A percentile compares a stretch with the other conserved stretches of the same genome.
phyloP scores from a whole-genome alignment of 2,797 vertebrate species.

The Cossypha heuglini region DNA sequence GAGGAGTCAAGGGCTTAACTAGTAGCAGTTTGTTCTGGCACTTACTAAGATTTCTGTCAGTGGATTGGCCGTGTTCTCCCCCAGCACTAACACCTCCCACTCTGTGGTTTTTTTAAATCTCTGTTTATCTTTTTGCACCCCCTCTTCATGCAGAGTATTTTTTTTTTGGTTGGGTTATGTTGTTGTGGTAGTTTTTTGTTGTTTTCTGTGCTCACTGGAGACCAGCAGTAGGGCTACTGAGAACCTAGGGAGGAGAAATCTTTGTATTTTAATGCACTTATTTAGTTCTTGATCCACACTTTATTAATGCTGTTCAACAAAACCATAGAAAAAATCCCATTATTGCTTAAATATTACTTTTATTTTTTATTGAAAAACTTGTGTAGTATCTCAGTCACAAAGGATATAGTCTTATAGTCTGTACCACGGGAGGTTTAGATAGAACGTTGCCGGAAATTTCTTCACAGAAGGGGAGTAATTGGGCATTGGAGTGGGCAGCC shows the following conservation, averaged over 20 bases:
- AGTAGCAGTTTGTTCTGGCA: not conserved
- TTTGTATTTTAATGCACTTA: not conserved
- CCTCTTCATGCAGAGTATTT: not conserved
- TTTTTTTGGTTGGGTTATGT: accelerated
- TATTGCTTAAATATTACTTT: not conserved
- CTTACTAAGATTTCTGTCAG: not conserved
- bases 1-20: not conserved
- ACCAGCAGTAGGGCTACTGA: not conserved
- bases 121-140: accelerated
- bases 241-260: not conserved
- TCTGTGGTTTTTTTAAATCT: not conserved
- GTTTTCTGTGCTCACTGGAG: not conserved
- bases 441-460: not conserved
- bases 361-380: not conserved
- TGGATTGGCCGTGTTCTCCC: not conserved
- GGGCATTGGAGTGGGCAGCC: not conserved
- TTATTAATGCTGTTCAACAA: not conserved
- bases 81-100: not conserved
- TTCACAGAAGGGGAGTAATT: accelerated
- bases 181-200: not conserved
- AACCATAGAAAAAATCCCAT: not conserved
- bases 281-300: not conserved
- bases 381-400: not conserved
- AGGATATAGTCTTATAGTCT: not conserved
- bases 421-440: not conserved